These are phyloP conservation scores for Drosophila quadrilineata DNA, from an alignment of 1,140 invertebrate species.

Conservation along the genomic window DNA sequence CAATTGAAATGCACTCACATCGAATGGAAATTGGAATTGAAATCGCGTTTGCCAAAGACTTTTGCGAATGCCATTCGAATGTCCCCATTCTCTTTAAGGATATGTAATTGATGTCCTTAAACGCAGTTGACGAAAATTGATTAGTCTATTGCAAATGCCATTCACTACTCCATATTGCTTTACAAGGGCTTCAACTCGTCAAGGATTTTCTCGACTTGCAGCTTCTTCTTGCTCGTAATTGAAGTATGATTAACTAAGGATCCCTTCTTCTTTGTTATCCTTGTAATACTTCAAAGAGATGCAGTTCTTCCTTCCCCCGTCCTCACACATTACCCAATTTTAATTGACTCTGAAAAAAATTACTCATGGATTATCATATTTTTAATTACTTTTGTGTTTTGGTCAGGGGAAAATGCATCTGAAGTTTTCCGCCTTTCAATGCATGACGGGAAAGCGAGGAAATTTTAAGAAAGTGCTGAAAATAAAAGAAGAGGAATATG, in stretches of 20 bases:
- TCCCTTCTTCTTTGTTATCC: too few species aligned
- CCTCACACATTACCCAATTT: neutral
- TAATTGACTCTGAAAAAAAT: neutral
- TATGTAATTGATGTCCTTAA: slow-evolving; percentile 20
- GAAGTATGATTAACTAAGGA: too few species aligned
- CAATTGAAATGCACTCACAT: slow-evolving; percentile 57
- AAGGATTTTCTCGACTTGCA: too few species aligned
- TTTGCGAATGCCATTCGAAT: neutral
- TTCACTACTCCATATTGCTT: too few species aligned
- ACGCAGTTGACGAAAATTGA: neutral
- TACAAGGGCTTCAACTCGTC: too few species aligned
- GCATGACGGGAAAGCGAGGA: slow-evolving; percentile 39
- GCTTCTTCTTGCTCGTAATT: too few species aligned
- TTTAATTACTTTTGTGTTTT: slow-evolving; percentile 56
- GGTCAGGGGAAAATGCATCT: slow-evolving; percentile 49
- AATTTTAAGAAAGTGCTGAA: too few species aligned
- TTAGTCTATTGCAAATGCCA: too few species aligned
- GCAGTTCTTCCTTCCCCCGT: neutral
- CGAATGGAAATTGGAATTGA: slow-evolving; percentile 51
- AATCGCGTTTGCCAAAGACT: slow-evolving; percentile 28
- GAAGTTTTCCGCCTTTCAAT: slow-evolving; percentile 51
- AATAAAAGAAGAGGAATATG: too few species aligned
- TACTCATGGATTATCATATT: slow-evolving; percentile 39
- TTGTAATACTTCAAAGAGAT: too few species aligned
- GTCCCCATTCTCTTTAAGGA: neutral